These are phyloP conservation scores for Characodon lateralis DNA, from an alignment of 2,797 vertebrate species.

Conservation along the genomic window DNA sequence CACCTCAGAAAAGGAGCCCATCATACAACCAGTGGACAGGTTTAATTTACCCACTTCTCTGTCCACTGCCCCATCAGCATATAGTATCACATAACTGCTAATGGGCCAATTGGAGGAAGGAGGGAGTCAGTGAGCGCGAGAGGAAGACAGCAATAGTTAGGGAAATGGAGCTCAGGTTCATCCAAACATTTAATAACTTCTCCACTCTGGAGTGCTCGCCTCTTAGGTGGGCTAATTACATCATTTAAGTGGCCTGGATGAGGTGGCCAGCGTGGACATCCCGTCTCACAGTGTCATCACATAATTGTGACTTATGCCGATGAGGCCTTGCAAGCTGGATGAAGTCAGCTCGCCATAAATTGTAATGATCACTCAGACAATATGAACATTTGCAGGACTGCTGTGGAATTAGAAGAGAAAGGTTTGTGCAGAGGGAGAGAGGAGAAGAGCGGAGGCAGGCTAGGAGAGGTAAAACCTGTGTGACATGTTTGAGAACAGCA, in stretches of 20 bases:
- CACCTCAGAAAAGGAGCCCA: slow-evolving; percentile 70
- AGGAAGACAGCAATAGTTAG: slow-evolving; percentile 67
- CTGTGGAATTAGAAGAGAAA: slow-evolving; percentile 57
- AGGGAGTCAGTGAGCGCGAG: slow-evolving; percentile 32
- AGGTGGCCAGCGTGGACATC: slow-evolving; percentile 60
- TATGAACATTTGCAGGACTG: slow-evolving; percentile 65
- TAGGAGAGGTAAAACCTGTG: slow-evolving; percentile 7
- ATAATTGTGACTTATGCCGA: slow-evolving; percentile 85
- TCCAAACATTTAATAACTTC: slow-evolving; percentile 85
- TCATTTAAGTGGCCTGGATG: slow-evolving; percentile 75
- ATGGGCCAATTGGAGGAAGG: slow-evolving; percentile 71
- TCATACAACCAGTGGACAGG: slow-evolving; percentile 76
- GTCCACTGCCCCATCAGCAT: slow-evolving; percentile 80
- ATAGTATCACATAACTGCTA: slow-evolving; percentile 82
- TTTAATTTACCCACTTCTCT: slow-evolving; percentile 79
- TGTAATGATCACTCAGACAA: slow-evolving; percentile 81
- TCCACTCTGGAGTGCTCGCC: slow-evolving; percentile 76
- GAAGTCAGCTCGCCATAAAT: slow-evolving; percentile 82
- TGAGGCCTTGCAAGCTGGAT: slow-evolving; percentile 73
- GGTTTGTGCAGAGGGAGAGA: slow-evolving; percentile 37
- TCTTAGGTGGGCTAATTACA: slow-evolving; percentile 81
- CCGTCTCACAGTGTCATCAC: slow-evolving; percentile 74
- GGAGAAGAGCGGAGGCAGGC: background rate
- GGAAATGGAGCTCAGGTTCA: slow-evolving; percentile 81
- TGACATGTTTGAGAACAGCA: slow-evolving; percentile 48